Evolutionary conservation across 2,888 invertebrate genomes (phyloP).

Genomic region (Eristalinus sepulchralis): DNA sequence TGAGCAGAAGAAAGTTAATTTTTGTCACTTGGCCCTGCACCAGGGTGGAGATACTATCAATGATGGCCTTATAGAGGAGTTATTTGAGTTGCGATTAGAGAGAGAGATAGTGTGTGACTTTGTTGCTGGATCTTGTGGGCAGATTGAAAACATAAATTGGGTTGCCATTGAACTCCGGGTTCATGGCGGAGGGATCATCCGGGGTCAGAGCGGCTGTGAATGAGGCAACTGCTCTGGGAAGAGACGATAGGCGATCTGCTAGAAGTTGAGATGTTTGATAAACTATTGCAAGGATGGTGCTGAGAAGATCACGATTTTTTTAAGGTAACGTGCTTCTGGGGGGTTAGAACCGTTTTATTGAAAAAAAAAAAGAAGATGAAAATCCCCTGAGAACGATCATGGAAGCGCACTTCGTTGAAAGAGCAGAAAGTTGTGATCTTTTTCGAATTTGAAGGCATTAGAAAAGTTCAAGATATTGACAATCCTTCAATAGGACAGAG

Average conservation of each 20-base stretch:
- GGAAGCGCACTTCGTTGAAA: too few relatives aligned
- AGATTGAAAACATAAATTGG: background rate
- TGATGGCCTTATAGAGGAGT: constrained; percentile 50
- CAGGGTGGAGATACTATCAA: background rate
- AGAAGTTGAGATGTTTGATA: background rate
- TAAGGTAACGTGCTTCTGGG: too few relatives aligned
- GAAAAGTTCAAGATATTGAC: too few relatives aligned
- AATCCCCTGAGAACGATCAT: too few relatives aligned
- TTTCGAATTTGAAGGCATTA: too few relatives aligned
- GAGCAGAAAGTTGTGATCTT: too few relatives aligned
- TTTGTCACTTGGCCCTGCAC: constrained; percentile 34
- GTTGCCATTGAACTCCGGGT: background rate
- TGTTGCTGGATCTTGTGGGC: constrained; percentile 2
- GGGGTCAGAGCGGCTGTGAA: constrained; percentile 21
- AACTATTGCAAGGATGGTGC: background rate
- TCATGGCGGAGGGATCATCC: background rate
- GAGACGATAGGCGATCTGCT: constrained; percentile 9
- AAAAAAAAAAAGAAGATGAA: background rate
- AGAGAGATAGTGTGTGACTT: constrained; percentile 30
- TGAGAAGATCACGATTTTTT: constrained; percentile 36
- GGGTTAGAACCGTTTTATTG: background rate
- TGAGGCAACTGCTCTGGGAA: background rate
- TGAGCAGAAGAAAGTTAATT: constrained; percentile 46
- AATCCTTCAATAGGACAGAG: too few relatives aligned
- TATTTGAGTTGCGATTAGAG: constrained; percentile 39